These are phyloP conservation scores for Pyrrhosoma nymphula DNA, from an alignment of 2,888 invertebrate species.

Conservation along the genomic window DNA sequence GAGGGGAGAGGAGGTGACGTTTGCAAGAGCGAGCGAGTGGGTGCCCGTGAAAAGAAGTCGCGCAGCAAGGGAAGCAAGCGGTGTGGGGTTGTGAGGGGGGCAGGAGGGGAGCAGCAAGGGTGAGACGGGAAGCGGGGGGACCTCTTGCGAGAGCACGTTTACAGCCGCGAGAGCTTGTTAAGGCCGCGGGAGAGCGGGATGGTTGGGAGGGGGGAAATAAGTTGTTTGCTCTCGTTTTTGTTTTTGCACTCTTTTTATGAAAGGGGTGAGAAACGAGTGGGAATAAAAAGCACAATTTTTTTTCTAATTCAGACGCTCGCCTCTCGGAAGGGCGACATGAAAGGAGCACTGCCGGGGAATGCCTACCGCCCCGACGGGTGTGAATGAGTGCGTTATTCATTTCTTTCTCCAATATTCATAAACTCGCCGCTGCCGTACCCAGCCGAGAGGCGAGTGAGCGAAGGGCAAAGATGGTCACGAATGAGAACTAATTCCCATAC, in stretches of 20 bases:
- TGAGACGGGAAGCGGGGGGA: background rate
- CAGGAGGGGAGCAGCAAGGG: background rate
- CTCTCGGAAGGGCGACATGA: constrained; percentile 25
- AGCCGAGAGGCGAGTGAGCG: background rate
- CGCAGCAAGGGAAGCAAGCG: background rate
- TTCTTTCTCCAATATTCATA: background rate
- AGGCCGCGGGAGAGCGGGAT: background rate
- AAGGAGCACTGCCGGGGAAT: background rate
- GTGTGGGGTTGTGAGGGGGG: background rate
- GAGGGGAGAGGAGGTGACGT: background rate
- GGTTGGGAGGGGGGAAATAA: background rate
- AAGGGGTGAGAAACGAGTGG: background rate
- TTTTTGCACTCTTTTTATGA: constrained; percentile 2
- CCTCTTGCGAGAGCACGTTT: constrained; percentile 6
- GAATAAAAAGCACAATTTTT: background rate
- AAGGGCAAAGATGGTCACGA: no score
- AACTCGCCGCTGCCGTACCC: background rate
- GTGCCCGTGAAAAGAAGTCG: constrained; percentile 1
- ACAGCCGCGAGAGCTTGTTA: constrained; percentile 53
- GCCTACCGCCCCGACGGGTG: background rate
- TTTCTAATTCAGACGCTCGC: background rate
- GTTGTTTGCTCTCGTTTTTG: background rate
- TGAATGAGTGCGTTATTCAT: constrained; percentile 23
- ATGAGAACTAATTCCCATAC: no score
- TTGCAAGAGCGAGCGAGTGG: background rate